Percentiles rank a stretch among this genome's conserved stretches.
phyloP scores from a whole-genome alignment of 2,113 vertebrate species.

The Elanus axillaris region DNA sequence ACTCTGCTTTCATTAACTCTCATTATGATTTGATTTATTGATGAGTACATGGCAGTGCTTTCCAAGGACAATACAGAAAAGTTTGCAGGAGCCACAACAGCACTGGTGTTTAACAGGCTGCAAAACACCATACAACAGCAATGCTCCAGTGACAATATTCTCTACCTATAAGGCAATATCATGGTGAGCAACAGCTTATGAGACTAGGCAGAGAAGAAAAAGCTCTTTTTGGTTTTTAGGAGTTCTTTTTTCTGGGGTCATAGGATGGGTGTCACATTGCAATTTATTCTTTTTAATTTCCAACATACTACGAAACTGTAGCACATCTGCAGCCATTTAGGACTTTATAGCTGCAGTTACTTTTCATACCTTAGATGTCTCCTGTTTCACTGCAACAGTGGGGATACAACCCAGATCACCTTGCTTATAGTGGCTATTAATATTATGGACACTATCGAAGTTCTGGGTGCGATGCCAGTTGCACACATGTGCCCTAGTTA shows the following conservation, averaged over 20 bases:
- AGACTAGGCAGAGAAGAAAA: not conserved
- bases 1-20: not conserved
- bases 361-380: not conserved
- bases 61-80: not conserved
- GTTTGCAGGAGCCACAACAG: not conserved
- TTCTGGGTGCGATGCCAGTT: not conserved
- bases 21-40: not conserved
- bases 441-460: rapidly evolving
- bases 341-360: not conserved
- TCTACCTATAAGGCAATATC: not conserved
- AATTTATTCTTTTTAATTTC: not conserved
- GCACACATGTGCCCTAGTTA: not conserved
- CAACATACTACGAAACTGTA: not conserved
- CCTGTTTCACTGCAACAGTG: not conserved
- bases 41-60: not conserved
- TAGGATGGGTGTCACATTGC: not conserved
- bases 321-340: not conserved
- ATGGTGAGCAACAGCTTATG: not conserved
- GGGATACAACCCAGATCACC: not conserved
- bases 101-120: not conserved
- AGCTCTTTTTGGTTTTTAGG: not conserved
- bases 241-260: not conserved
- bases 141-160: not conserved
- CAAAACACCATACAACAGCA: not conserved
- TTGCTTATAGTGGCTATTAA: not conserved